Conservation (phyloP, 2,113 vertebrate species). For the Sphyrna mokarran region DNA sequence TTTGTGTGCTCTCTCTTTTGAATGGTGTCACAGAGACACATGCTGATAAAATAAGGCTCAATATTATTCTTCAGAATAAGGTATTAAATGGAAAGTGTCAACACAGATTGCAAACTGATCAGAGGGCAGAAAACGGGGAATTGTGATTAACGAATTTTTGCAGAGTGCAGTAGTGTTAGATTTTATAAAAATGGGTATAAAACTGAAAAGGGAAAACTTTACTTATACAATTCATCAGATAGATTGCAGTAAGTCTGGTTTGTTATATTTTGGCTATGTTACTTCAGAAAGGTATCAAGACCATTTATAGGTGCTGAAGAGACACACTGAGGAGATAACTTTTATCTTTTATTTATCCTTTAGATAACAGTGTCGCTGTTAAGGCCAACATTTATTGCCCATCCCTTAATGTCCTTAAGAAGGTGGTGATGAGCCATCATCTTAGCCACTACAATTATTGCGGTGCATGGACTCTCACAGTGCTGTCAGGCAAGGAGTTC, state of each 20-base stretch:
- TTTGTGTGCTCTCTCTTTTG: neutral
- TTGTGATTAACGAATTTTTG: neutral
- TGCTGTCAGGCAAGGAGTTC: no score
- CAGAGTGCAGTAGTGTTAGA: neutral
- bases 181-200: neutral
- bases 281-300: neutral
- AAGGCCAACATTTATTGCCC: no score
- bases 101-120: neutral
- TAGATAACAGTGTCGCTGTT: no score
- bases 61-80: no score
- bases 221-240: neutral
- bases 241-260: neutral
- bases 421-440: no score
- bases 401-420: no score
- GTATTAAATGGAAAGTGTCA: neutral
- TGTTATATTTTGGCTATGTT: neutral
- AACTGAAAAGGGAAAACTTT: neutral
- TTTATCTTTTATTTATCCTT: no score
- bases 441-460: no score
- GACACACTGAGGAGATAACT: neutral
- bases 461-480: no score
- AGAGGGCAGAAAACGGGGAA: neutral
- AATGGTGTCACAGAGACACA: neutral
- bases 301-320: neutral
- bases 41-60: neutral